Conservation (phyloP, 2,797 vertebrate species). For the Peromyscus eremicus region DNA sequence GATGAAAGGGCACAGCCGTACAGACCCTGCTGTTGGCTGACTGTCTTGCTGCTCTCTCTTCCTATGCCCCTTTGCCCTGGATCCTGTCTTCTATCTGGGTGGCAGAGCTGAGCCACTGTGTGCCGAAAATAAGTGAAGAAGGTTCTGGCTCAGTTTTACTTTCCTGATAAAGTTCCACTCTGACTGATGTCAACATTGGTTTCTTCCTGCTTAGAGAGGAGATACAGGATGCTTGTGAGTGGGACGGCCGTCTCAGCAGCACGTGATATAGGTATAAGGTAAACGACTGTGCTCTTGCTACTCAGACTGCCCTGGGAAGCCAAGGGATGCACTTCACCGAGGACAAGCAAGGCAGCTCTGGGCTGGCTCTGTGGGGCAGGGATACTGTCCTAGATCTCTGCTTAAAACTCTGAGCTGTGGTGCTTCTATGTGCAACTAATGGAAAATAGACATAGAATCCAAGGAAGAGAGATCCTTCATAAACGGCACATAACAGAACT, state of each 20-base stretch:
- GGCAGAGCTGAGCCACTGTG: background rate
- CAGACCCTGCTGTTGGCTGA: background rate
- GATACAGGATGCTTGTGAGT: background rate
- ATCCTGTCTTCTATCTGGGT: background rate
- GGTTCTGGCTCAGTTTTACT: background rate
- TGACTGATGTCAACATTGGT: background rate
- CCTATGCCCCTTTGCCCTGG: background rate
- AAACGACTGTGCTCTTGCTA: rapidly evolving
- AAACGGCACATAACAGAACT: background rate
- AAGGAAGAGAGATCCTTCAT: background rate
- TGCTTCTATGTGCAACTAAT: background rate
- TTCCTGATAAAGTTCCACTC: background rate
- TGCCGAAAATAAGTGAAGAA: background rate
- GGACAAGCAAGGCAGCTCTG: background rate
- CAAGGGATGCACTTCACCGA: background rate
- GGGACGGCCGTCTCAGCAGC: background rate
- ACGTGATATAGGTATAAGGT: background rate
- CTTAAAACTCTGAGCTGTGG: background rate
- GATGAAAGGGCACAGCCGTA: no score
- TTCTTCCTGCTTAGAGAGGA: background rate
- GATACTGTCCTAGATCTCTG: background rate
- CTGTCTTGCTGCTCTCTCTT: no score
- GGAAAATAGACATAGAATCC: background rate
- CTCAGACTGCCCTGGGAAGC: background rate
- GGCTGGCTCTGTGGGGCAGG: background rate